phyloP scores from a whole-genome alignment of 2,888 invertebrate species.

The Hymenopus coronatus region DNA sequence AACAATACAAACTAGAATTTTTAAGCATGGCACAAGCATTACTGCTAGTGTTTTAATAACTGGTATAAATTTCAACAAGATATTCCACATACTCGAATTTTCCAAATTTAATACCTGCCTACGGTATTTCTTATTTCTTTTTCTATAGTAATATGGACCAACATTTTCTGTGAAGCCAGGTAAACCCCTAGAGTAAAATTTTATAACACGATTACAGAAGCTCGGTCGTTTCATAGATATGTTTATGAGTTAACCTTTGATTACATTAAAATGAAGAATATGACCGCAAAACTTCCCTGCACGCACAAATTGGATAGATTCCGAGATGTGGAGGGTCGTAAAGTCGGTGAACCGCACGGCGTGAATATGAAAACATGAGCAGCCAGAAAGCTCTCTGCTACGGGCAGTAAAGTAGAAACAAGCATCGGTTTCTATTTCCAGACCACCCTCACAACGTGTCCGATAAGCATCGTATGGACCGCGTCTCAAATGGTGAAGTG shows the following conservation, averaged over 20 bases:
- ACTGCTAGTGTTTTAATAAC: too few species aligned
- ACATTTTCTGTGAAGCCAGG: too few species aligned
- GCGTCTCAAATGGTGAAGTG: background rate
- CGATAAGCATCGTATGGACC: slow-evolving; percentile 3
- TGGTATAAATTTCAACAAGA: too few species aligned
- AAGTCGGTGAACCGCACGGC: background rate
- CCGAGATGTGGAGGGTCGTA: background rate
- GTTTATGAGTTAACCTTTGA: background rate
- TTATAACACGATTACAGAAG: background rate
- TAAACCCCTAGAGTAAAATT: too few species aligned
- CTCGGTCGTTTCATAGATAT: background rate
- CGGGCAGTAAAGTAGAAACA: background rate
- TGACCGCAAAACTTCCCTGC: background rate
- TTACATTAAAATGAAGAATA: background rate
- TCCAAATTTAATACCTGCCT: too few species aligned
- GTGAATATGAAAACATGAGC: background rate
- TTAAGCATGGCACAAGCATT: too few species aligned
- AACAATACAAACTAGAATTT: too few species aligned
- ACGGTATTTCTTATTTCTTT: too few species aligned
- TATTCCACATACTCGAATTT: too few species aligned
- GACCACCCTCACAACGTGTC: background rate
- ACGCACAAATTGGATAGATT: background rate
- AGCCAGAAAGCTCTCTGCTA: background rate
- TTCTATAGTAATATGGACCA: too few species aligned
- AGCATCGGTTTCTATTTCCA: background rate